These are phyloP conservation scores for Trichonephila clavata DNA, from an alignment of 1,140 invertebrate species.

Conservation along the genomic window DNA sequence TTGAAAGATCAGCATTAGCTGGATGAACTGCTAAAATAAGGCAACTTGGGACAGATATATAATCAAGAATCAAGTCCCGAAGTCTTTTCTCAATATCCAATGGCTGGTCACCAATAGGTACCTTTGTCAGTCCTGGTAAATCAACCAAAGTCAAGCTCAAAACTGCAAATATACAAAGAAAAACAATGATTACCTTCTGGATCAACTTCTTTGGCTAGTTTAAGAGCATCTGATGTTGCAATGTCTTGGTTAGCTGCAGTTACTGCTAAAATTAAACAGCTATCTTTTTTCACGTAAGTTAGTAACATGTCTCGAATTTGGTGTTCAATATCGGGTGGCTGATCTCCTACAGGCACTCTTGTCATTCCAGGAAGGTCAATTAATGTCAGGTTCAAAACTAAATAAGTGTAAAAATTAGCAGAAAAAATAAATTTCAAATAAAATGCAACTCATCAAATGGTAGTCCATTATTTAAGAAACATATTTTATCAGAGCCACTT, in stretches of 20 bases:
- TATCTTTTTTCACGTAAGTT: constrained; percentile 95
- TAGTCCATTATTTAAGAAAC: too few species aligned
- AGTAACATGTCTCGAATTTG: constrained; percentile 97
- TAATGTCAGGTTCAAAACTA: constrained; percentile 95
- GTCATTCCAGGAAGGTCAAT: constrained; percentile 97
- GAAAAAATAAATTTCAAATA: too few species aligned
- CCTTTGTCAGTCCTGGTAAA: constrained; percentile 75
- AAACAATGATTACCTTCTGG: constrained; percentile 86
- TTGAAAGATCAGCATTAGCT: constrained; percentile 95
- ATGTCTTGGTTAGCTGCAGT: constrained; percentile 98
- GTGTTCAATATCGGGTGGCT: constrained; percentile 94
- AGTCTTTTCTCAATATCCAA: constrained; percentile 96
- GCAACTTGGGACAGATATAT: constrained; percentile 95
- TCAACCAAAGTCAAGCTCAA: constrained; percentile 76
- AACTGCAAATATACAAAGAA: constrained; percentile 68
- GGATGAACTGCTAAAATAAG: constrained; percentile 97
- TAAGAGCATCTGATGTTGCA: constrained; percentile 97
- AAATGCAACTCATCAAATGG: too few species aligned
- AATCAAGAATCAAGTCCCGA: constrained; percentile 95
- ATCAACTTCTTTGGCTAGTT: constrained; percentile 96
- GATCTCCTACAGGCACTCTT: constrained; percentile 97
- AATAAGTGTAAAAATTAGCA: constrained; percentile 15
- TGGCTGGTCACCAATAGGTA: constrained; percentile 95
- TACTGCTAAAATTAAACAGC: constrained; percentile 96
- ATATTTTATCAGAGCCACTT: too few species aligned